Conservation (phyloP, 2,888 invertebrate species). For the Polyommatus icarus region DNA sequence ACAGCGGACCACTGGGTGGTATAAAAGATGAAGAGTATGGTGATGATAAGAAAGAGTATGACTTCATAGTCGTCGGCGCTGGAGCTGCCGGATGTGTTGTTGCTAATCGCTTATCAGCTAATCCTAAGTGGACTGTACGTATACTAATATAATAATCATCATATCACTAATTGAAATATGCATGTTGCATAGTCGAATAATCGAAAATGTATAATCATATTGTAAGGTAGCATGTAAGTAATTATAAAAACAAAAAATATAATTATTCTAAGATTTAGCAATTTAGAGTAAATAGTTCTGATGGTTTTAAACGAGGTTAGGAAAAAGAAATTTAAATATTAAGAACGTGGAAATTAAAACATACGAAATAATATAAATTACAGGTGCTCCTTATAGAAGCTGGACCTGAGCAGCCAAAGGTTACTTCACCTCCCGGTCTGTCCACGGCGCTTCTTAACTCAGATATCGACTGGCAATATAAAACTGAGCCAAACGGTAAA, state of each 20-base stretch:
- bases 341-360: too few relatives aligned
- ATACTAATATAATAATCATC: neutral
- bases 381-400: slow-evolving; percentile 84
- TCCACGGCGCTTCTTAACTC: slow-evolving; percentile 78
- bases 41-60: slow-evolving; percentile 48
- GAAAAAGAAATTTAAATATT: too few relatives aligned
- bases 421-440: slow-evolving; percentile 81
- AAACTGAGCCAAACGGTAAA: slow-evolving; percentile 79
- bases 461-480: slow-evolving; percentile 84
- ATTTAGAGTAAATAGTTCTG: too few relatives aligned
- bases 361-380: slow-evolving; percentile 19
- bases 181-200: too few relatives aligned
- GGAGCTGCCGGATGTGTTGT: slow-evolving; percentile 63
- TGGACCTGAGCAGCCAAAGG: slow-evolving; percentile 82
- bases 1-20: slow-evolving; percentile 32
- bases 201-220: too few relatives aligned
- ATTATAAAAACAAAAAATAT: too few relatives aligned
- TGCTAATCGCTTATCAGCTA: slow-evolving; percentile 56
- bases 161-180: too few relatives aligned
- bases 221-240: too few relatives aligned
- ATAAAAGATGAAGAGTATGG: slow-evolving; percentile 32
- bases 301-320: too few relatives aligned
- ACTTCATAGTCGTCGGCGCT: slow-evolving; percentile 64
- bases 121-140: slow-evolving; percentile 53
- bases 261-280: too few relatives aligned